Evolutionary conservation across 1,140 invertebrate genomes (phyloP).

Genomic region (Zaprionus lachaisei): DNA sequence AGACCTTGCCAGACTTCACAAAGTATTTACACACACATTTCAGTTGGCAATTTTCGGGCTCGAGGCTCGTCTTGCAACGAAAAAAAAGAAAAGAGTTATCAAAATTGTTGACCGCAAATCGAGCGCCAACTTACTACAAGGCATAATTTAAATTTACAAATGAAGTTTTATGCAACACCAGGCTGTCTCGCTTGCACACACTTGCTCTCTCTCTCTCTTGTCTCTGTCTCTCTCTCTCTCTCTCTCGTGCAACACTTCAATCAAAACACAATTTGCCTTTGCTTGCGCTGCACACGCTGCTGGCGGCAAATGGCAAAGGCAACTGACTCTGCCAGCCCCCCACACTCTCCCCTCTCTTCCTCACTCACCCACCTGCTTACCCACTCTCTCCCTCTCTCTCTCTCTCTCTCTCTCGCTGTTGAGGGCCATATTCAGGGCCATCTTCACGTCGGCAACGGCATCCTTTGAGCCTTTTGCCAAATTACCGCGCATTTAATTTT

Average conservation of each 20-base stretch:
- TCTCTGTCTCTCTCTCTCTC: not conserved
- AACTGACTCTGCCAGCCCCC: conserved; percentile 25
- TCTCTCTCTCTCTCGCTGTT: not conserved
- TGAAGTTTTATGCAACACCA: conserved; percentile 39
- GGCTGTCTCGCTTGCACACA: not conserved
- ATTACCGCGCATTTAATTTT: conserved; percentile 83
- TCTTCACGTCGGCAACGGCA: conserved; percentile 66
- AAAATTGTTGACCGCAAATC: conserved; percentile 60
- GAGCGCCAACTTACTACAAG: conserved; percentile 41
- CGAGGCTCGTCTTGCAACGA: conserved; percentile 19
- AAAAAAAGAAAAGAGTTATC: conserved; percentile 61
- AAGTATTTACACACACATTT: conserved; percentile 8
- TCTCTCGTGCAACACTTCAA: conserved; percentile 61
- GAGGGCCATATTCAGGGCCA: conserved; percentile 41
- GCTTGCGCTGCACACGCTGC: conserved; percentile 46
- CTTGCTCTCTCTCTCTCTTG: not conserved
- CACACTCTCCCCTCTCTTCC: not conserved
- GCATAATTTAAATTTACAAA: conserved; percentile 69
- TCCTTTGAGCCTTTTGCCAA: conserved; percentile 83
- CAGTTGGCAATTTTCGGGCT: not conserved
- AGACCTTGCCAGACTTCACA: not conserved
- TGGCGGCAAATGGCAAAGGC: conserved; percentile 70
- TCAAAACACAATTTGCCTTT: conserved; percentile 73
- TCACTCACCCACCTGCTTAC: not conserved
- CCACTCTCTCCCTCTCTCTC: not conserved